Conservation (phyloP, 2,113 vertebrate genomes). For the Microcebus ravelobensis region DNA sequence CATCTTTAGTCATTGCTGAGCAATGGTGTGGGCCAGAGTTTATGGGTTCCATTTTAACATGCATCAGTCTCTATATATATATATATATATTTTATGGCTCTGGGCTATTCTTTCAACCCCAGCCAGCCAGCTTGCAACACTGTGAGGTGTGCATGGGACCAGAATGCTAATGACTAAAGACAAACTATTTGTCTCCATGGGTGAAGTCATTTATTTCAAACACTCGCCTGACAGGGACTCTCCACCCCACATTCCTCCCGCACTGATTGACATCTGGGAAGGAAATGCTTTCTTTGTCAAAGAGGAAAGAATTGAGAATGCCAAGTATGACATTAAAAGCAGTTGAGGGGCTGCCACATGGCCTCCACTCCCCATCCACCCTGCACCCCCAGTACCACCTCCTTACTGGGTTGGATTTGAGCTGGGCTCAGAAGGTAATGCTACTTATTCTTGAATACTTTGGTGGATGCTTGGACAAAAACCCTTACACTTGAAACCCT, state of each 20-base stretch:
- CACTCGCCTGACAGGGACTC: neutral
- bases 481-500: neutral
- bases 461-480: neutral
- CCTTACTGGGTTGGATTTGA: neutral
- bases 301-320: neutral
- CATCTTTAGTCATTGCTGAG: neutral
- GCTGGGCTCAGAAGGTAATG: neutral
- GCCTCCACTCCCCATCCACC: rapidly evolving
- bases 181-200: slow-evolving; percentile 12
- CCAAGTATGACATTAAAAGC: neutral
- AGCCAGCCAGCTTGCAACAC: neutral
- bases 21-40: neutral
- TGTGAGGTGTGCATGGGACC: neutral
- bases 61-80: neutral
- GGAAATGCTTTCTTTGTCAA: slow-evolving; percentile 29
- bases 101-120: neutral
- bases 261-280: neutral
- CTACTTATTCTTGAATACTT: neutral
- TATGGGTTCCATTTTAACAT: neutral
- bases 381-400: rapidly evolving
- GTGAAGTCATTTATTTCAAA: slow-evolving; percentile 64
- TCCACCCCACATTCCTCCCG: neutral
- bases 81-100: neutral
- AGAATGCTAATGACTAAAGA: slow-evolving; percentile 33
- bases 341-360: neutral